phyloP scores from a whole-genome alignment of 2,113 vertebrate species.

The Macroglossus sobrinus region DNA sequence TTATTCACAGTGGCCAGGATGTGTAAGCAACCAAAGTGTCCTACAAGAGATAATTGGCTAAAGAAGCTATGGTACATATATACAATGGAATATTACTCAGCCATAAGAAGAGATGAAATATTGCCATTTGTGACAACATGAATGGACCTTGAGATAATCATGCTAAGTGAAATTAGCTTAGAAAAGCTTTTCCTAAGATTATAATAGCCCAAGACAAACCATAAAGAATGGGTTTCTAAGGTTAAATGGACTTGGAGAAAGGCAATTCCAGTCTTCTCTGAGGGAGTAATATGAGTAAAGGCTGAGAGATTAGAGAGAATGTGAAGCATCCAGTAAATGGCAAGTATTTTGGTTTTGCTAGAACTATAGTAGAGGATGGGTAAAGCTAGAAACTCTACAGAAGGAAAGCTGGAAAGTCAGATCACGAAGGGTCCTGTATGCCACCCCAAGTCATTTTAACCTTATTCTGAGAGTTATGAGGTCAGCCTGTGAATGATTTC shows the following conservation, averaged over 20 bases:
- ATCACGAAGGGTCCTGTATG: not conserved
- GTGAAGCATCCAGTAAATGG: accelerated
- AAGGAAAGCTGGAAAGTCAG: not conserved
- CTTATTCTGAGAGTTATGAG: not conserved
- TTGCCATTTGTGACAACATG: too few species aligned
- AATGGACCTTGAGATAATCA: too few species aligned
- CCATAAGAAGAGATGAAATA: too few species aligned
- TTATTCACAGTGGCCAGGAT: too few species aligned
- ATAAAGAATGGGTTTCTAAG: not conserved
- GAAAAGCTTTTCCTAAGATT: not conserved
- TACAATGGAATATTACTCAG: too few species aligned
- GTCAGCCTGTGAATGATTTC: not conserved
- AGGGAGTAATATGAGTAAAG: too few species aligned
- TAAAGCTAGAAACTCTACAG: too few species aligned
- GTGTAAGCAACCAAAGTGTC: too few species aligned
- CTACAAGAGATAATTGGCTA: too few species aligned
- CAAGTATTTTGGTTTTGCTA: not conserved
- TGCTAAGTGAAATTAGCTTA: not conserved
- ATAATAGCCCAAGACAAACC: too few species aligned
- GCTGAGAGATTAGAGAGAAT: not conserved
- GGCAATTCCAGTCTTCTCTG: too few species aligned
- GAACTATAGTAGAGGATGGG: not conserved
- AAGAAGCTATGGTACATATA: too few species aligned
- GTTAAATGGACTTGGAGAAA: not conserved
- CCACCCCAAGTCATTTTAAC: not conserved